These are phyloP conservation scores for Astyanax mexicanus DNA, from an alignment of 2,797 vertebrate genomes.

Conservation along the genomic window DNA sequence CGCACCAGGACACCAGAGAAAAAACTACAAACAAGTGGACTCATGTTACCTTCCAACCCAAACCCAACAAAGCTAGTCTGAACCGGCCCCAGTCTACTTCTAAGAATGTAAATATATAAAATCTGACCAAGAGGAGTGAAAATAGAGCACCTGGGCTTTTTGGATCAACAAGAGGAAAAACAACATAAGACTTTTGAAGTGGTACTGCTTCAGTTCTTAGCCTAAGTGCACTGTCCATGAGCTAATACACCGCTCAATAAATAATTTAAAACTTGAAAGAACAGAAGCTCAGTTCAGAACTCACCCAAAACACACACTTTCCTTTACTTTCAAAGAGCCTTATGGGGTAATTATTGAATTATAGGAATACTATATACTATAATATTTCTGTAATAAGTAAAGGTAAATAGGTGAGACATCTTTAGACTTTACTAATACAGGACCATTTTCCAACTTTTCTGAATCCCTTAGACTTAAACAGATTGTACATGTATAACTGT, in stretches of 20 bases:
- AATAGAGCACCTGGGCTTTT: not conserved
- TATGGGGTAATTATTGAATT: not conserved
- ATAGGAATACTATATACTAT: too few relatives aligned
- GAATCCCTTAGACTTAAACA: too few relatives aligned
- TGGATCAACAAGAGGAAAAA: not conserved
- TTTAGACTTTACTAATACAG: too few relatives aligned
- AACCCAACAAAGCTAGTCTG: not conserved
- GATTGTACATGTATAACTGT: too few relatives aligned
- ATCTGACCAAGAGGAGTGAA: not conserved
- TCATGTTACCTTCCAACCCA: not conserved
- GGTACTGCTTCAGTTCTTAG: not conserved
- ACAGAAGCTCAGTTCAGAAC: not conserved
- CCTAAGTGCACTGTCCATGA: not conserved
- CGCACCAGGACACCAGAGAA: slow-evolving; percentile 34
- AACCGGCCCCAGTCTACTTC: not conserved
- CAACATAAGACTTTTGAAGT: not conserved
- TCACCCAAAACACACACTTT: not conserved
- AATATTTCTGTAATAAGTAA: too few relatives aligned
- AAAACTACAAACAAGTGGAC: not conserved
- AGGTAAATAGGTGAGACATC: too few relatives aligned
- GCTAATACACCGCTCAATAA: not conserved
- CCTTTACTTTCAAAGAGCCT: not conserved
- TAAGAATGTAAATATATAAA: not conserved
- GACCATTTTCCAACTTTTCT: too few relatives aligned
- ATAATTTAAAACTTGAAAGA: not conserved